Evolutionary conservation across 1,140 invertebrate genomes (phyloP).

Genomic region (Hydropsyche tenuis): DNA sequence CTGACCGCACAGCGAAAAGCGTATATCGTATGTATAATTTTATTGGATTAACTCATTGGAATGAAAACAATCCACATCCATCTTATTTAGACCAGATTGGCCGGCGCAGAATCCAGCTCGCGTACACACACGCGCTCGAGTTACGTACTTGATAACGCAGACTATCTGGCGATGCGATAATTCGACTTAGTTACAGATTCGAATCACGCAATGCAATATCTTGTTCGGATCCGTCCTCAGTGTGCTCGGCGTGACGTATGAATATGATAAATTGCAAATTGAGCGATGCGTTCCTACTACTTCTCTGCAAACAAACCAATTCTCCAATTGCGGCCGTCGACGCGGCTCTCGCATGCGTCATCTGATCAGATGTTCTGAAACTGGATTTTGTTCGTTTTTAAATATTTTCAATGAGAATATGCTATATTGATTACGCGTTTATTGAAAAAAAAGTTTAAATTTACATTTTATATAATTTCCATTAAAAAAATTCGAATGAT

Average conservation of each 20-base stretch:
- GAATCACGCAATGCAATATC: constrained; percentile 21
- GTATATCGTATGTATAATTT: too few relatives aligned
- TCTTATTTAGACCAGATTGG: too few relatives aligned
- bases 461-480: too few relatives aligned
- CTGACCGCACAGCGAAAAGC: too few relatives aligned
- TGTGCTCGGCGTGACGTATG: background rate
- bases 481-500: too few relatives aligned
- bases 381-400: background rate
- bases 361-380: background rate
- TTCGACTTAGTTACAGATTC: constrained; percentile 8
- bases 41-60: too few relatives aligned
- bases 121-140: background rate
- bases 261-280: constrained; percentile 37
- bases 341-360: background rate
- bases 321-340: constrained; percentile 20
- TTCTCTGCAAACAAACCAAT: constrained; percentile 36
- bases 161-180: constrained; percentile 5
- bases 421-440: too few relatives aligned
- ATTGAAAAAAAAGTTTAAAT: too few relatives aligned
- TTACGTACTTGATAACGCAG: background rate
- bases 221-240: background rate
- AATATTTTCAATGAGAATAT: too few relatives aligned
- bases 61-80: too few relatives aligned
- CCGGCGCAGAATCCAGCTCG: background rate
- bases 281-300: constrained; percentile 28